These are phyloP conservation scores for Calameuta idolon DNA, from an alignment of 2,888 invertebrate genomes.

Conservation along the genomic window DNA sequence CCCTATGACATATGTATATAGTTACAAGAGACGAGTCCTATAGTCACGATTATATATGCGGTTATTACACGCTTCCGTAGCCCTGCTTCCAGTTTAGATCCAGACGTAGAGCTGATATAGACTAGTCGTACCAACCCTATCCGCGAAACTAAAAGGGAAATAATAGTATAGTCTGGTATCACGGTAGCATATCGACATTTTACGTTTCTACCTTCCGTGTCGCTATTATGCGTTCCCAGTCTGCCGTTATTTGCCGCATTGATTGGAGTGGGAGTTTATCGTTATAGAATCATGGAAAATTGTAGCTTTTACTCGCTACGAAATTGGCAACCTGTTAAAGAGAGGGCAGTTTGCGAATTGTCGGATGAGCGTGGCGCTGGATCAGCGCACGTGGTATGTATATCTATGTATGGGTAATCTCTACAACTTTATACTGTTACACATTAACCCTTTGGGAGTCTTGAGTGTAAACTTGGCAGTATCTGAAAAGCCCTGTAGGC, in stretches of 20 bases:
- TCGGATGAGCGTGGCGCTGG: background rate
- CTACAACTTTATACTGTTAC: background rate
- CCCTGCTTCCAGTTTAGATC: slow-evolving; percentile 25
- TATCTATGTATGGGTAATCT: background rate
- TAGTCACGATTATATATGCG: slow-evolving; percentile 35
- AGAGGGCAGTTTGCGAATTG: background rate
- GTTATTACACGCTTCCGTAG: slow-evolving; percentile 56
- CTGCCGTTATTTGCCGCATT: background rate
- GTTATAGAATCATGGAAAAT: background rate
- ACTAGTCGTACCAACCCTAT: background rate
- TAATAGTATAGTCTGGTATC: background rate
- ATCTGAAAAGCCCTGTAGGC: background rate
- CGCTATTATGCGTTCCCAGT: background rate
- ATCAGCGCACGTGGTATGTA: background rate
- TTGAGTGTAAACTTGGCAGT: background rate
- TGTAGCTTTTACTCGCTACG: background rate
- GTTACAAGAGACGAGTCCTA: slow-evolving; percentile 22
- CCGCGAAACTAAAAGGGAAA: background rate
- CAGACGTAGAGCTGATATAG: background rate
- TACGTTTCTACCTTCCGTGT: background rate
- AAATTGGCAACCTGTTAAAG: background rate
- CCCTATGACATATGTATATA: slow-evolving; percentile 12
- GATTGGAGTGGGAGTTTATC: background rate
- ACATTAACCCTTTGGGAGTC: background rate
- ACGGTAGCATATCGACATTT: background rate